Evolutionary conservation across 1,140 invertebrate species (phyloP).

Genomic region (Hyposmocoma kahamanoa): DNA sequence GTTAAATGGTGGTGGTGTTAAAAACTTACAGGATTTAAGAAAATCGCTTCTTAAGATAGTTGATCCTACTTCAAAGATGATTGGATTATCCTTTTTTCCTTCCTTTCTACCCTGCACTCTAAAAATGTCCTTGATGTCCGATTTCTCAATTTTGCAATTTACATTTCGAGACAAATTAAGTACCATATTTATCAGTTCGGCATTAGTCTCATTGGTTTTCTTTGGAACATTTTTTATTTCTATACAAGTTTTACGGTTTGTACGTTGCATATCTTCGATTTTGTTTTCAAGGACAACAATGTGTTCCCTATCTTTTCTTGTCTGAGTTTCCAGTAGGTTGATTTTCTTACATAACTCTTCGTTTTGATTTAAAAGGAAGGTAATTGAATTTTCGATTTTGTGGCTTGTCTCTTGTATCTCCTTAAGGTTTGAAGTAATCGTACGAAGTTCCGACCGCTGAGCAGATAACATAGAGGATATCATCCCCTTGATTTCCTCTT

Average conservation of each 20-base stretch:
- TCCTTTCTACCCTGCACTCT: too few relatives aligned
- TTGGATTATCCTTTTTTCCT: too few relatives aligned
- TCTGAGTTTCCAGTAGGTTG: neutral
- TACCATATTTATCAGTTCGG: neutral
- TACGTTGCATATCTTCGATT: slow-evolving; percentile 1
- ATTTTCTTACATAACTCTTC: slow-evolving; percentile 1
- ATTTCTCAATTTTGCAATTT: too few relatives aligned
- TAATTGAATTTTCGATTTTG: neutral
- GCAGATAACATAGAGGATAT: neutral
- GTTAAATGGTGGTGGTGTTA: too few relatives aligned
- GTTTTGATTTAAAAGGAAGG: neutral
- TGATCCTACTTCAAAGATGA: too few relatives aligned
- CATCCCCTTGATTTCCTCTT: slow-evolving; percentile 2
- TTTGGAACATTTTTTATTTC: slow-evolving; percentile 3
- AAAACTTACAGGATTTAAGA: too few relatives aligned
- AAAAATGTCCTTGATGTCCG: too few relatives aligned
- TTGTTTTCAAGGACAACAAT: neutral
- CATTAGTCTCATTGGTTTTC: neutral
- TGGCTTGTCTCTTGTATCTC: neutral
- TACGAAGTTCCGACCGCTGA: neutral
- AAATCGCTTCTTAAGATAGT: too few relatives aligned
- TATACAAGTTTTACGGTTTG: neutral
- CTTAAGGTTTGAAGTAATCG: neutral
- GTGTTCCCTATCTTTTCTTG: neutral
- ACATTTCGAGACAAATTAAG: neutral